Evolutionary conservation across 2,888 invertebrate genomes (phyloP).

Genomic region (Seira sanloemensis): DNA sequence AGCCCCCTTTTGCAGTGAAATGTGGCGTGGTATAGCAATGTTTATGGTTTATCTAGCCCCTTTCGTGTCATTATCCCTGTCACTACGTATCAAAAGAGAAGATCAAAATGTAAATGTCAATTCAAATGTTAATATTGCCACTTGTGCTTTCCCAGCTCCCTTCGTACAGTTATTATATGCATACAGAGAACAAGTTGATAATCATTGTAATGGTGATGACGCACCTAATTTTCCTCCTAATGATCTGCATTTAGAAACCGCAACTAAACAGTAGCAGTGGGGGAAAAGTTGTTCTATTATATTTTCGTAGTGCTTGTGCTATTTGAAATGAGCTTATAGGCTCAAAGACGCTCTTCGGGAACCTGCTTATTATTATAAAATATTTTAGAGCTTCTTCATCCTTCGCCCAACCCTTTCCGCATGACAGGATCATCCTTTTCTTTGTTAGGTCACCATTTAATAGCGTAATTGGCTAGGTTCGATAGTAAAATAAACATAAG

Average conservation of each 20-base stretch:
- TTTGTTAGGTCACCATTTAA: background rate
- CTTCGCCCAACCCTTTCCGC: background rate
- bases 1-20: slow-evolving; percentile 19
- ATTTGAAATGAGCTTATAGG: too few species aligned
- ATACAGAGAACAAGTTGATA: slow-evolving; percentile 8
- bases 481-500: background rate
- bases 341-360: too few species aligned
- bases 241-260: slow-evolving; percentile 26
- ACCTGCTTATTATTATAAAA: slow-evolving; percentile 16
- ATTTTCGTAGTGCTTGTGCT: background rate
- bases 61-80: slow-evolving; percentile 22
- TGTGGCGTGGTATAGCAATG: background rate
- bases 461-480: background rate
- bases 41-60: slow-evolving; percentile 17
- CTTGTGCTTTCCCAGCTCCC: background rate
- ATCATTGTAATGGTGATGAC: slow-evolving; percentile 34
- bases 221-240: slow-evolving; percentile 39
- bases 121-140: slow-evolving; percentile 31
- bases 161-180: slow-evolving; percentile 23
- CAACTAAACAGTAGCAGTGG: slow-evolving; percentile 22
- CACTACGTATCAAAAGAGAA: slow-evolving; percentile 22
- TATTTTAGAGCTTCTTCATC: background rate
- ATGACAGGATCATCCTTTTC: background rate
- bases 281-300: background rate
- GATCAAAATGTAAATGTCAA: slow-evolving; percentile 43